These are phyloP conservation scores for Cyprinodon brontotheroides DNA, from an alignment of 2,113 vertebrate species.

Conservation along the genomic window DNA sequence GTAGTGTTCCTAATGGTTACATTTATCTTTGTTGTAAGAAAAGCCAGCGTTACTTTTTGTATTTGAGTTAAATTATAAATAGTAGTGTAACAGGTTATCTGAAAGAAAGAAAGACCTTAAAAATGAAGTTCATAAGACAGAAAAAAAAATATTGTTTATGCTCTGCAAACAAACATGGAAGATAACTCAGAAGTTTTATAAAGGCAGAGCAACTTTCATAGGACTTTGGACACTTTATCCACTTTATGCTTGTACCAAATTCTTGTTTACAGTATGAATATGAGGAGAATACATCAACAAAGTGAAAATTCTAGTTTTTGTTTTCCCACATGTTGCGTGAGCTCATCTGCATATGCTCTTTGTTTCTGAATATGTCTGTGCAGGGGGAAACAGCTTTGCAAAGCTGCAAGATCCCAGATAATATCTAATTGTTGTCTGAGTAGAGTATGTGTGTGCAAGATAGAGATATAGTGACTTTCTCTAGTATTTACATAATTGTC, in stretches of 20 bases:
- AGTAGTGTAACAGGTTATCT: background rate
- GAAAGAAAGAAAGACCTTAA: background rate
- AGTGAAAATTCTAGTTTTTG: background rate
- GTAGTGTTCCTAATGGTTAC: background rate
- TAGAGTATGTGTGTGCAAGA: background rate
- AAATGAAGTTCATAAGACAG: background rate
- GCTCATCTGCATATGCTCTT: background rate
- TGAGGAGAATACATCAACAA: background rate
- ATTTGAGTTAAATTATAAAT: too few relatives aligned
- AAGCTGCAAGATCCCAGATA: constrained; percentile 6
- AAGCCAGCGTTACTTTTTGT: background rate
- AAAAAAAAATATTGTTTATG: background rate
- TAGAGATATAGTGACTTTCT: constrained; percentile 34
- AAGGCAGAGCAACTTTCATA: background rate
- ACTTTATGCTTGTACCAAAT: background rate
- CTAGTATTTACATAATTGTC: background rate
- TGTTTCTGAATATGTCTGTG: background rate
- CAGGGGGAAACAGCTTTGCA: constrained; percentile 2
- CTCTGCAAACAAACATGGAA: background rate
- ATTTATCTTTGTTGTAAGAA: background rate
- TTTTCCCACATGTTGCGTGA: too few relatives aligned
- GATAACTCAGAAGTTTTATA: background rate
- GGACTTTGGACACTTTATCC: background rate
- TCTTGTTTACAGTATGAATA: background rate
- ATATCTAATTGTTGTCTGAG: background rate